These are phyloP conservation scores for Pristionchus japonicus DNA, from an alignment of 2,888 invertebrate genomes.

Conservation along the genomic window DNA sequence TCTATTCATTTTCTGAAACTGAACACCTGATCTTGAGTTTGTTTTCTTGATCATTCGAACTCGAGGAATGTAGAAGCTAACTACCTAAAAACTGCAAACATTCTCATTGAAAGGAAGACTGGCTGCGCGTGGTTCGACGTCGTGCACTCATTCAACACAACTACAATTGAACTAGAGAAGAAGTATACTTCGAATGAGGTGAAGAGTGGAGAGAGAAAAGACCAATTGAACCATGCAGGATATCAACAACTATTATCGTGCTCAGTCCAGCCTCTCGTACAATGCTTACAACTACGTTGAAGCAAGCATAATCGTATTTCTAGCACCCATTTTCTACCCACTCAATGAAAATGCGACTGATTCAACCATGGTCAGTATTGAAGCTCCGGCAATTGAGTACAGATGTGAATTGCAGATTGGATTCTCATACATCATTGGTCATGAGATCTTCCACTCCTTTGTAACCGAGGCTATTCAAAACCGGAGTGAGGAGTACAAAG, in stretches of 20 bases:
- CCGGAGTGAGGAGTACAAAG: neutral
- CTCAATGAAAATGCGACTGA: conserved; percentile 17
- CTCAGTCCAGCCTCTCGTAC: neutral
- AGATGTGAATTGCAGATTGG: neutral
- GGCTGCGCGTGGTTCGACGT: conserved; percentile 44
- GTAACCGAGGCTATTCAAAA: neutral
- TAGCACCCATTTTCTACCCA: conserved; percentile 17
- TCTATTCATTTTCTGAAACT: too few species aligned
- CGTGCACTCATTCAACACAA: neutral
- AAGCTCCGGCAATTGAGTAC: neutral
- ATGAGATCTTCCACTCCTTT: conserved; percentile 35
- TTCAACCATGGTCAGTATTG: neutral
- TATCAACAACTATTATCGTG: neutral
- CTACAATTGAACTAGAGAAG: neutral
- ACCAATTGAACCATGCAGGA: neutral
- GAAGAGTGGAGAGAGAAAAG: neutral
- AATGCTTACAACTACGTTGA: conserved; percentile 29
- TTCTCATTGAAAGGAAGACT: neutral
- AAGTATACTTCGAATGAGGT: conserved; percentile 10
- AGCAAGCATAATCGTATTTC: neutral
- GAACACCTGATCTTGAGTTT: neutral
- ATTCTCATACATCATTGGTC: conserved; percentile 4
- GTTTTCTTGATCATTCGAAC: too few species aligned
- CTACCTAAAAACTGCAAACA: neutral
- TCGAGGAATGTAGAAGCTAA: too few species aligned